These are phyloP conservation scores for Meiosimyza decipiens DNA, from an alignment of 2,888 invertebrate species.

Conservation along the genomic window DNA sequence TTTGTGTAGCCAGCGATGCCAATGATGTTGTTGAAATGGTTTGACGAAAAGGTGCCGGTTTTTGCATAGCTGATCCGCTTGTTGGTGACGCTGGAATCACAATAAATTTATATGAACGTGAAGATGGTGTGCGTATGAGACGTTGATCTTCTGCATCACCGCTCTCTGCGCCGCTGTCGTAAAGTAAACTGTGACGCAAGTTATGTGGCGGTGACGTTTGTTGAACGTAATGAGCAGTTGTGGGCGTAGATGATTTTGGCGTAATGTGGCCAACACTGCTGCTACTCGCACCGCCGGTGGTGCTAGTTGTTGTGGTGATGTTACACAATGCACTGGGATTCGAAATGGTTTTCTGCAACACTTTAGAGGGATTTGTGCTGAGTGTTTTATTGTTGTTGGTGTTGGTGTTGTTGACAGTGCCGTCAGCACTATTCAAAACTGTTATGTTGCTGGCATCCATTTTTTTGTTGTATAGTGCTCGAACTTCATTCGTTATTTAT, in stretches of 20 bases:
- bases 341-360: conserved; percentile 49
- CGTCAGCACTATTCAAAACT: conserved; percentile 21
- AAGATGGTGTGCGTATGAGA: conserved; percentile 58
- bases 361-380: conserved; percentile 38
- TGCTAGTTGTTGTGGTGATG: conserved; percentile 32
- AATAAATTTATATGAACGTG: conserved; percentile 62
- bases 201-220: conserved; percentile 26
- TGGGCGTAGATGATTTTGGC: conserved; percentile 44
- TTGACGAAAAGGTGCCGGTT: conserved; percentile 49
- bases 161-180: conserved; percentile 61
- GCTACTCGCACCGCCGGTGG: conserved; percentile 20
- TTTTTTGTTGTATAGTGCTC: conserved; percentile 41
- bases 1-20: conserved; percentile 50
- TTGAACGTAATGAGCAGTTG: conserved; percentile 48
- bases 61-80: not conserved
- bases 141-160: conserved; percentile 58
- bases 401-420: conserved; percentile 13
- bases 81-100: conserved; percentile 59
- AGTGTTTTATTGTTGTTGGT: conserved; percentile 31
- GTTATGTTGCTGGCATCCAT: conserved; percentile 41
- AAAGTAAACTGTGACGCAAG: conserved; percentile 58
- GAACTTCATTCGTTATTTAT: conserved; percentile 5
- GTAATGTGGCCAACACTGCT: conserved; percentile 5
- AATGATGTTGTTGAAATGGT: conserved; percentile 55
- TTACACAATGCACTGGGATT: conserved; percentile 51